phyloP scores from a whole-genome alignment of 2,113 vertebrate genomes.

The Antechinus stuartii region DNA sequence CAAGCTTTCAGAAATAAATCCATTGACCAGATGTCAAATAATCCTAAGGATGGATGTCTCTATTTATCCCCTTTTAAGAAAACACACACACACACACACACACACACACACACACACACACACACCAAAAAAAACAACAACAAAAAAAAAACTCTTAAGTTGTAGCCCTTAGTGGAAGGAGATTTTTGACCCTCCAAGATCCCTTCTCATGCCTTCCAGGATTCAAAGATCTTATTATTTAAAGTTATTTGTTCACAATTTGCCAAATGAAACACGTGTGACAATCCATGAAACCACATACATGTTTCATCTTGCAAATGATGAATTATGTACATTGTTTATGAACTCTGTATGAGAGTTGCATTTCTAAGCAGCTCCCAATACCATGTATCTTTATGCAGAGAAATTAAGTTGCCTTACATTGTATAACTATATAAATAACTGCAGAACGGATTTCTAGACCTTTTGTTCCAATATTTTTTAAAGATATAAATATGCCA shows the following conservation, averaged over 20 bases:
- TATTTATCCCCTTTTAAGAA: neutral
- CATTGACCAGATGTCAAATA: conserved; percentile 6
- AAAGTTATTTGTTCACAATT: neutral
- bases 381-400: neutral
- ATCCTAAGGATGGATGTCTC: too few species aligned
- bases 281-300: neutral
- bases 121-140: too few species aligned
- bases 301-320: neutral
- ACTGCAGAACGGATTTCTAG: neutral
- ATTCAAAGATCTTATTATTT: neutral
- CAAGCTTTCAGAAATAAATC: conserved; percentile 1
- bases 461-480: neutral
- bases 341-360: neutral
- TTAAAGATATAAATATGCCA: neutral
- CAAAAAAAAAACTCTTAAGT: neutral
- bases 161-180: neutral
- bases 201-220: neutral
- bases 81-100: neutral
- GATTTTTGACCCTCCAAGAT: neutral
- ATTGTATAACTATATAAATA: too few species aligned
- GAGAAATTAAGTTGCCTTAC: neutral
- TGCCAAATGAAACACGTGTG: neutral
- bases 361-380: neutral
- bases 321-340: neutral
- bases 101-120: too few species aligned